Evolutionary conservation across 2,888 invertebrate genomes (phyloP).

Genomic region (Cephus rjabovi): DNA sequence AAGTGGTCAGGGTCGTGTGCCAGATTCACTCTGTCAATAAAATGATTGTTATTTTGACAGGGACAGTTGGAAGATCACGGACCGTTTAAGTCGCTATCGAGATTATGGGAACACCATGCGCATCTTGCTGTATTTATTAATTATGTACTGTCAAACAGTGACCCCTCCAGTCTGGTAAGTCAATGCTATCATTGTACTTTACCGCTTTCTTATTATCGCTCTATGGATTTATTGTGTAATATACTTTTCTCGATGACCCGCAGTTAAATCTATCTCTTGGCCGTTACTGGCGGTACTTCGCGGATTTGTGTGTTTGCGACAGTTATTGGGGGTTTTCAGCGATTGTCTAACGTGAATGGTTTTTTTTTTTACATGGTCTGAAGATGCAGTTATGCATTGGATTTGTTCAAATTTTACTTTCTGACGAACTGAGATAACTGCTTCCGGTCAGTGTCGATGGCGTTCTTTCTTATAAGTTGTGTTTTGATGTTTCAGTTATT

Average conservation of each 20-base stretch:
- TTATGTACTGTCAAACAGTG: conserved; percentile 86
- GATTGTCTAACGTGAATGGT: background rate
- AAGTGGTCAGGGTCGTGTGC: background rate
- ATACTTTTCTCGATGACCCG: background rate
- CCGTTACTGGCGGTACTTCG: background rate
- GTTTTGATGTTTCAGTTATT: conserved; percentile 72
- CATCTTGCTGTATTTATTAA: conserved; percentile 96
- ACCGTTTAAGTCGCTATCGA: conserved; percentile 87
- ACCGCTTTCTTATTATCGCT: background rate
- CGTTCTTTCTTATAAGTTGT: background rate
- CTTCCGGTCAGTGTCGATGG: background rate
- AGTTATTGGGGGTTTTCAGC: background rate
- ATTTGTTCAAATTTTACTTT: background rate
- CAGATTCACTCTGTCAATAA: background rate
- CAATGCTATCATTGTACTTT: background rate
- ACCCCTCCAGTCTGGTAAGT: conserved; percentile 80
- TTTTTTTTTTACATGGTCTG: too few relatives aligned
- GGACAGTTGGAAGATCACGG: conserved; percentile 85
- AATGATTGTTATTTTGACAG: conserved; percentile 64
- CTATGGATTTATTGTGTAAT: background rate
- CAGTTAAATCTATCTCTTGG: background rate
- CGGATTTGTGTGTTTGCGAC: background rate
- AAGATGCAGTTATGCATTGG: background rate
- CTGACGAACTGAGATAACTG: background rate
- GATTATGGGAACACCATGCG: conserved; percentile 86